phyloP scores from a whole-genome alignment of 2,113 vertebrate genomes.

The Eulemur rufifrons region DNA sequence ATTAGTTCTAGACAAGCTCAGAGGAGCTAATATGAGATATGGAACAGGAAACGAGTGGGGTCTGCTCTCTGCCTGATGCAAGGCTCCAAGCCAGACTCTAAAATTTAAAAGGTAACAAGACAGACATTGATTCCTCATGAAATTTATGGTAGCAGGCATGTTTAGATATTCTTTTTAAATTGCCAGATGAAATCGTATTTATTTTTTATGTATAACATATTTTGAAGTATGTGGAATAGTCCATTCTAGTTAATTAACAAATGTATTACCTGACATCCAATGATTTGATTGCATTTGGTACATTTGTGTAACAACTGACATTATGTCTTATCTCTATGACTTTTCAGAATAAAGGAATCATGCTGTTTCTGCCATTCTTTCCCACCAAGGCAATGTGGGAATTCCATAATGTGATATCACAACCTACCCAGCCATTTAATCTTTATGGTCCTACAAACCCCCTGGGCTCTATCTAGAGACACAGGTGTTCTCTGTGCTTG shows the following conservation, averaged over 20 bases:
- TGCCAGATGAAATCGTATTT: not conserved
- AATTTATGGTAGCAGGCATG: not conserved
- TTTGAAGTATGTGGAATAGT: not conserved
- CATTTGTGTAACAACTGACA: not conserved
- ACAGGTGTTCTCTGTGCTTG: not conserved
- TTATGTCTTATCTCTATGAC: not conserved
- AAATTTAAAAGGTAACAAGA: not conserved
- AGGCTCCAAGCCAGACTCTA: not conserved
- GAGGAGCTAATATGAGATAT: not conserved
- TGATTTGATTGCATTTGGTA: not conserved
- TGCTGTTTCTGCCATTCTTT: not conserved
- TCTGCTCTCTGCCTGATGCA: not conserved
- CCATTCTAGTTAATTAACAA: not conserved
- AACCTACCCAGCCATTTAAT: not conserved
- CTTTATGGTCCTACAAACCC: not conserved
- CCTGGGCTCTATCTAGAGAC: not conserved
- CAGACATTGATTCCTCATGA: not conserved
- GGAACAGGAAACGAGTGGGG: not conserved
- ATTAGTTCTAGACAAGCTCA: not conserved
- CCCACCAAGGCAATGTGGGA: not conserved
- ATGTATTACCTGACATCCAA: not conserved
- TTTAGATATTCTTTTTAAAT: not conserved
- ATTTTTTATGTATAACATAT: not conserved
- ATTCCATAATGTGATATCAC: not conserved
- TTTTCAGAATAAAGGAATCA: not conserved